Percentiles rank a stretch among this genome's conserved stretches.
Evolutionary conservation across 1,140 invertebrate genomes (phyloP).

Genomic region (Drosophila nasuta): DNA sequence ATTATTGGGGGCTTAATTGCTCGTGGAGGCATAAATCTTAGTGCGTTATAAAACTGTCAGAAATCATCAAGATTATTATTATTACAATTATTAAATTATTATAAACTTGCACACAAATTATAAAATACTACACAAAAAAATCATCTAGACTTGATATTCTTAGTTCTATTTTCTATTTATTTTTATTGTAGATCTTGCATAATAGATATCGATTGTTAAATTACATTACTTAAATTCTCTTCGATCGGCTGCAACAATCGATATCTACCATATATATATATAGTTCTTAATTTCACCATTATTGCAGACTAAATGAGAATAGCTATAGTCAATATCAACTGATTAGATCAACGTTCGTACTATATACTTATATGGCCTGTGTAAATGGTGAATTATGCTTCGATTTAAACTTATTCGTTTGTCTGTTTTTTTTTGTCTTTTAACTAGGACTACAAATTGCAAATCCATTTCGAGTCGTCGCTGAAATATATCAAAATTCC

Average conservation of each 20-base stretch:
- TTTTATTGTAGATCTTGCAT: conserved; percentile 8
- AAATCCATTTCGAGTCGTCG: conserved; percentile 44
- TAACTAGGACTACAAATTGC: conserved; percentile 58
- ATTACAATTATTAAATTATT: conserved; percentile 21
- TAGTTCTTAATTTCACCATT: conserved; percentile 42
- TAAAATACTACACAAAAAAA: conserved; percentile 3
- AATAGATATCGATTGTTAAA: conserved; percentile 11
- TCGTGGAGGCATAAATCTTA: conserved; percentile 37
- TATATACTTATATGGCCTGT: conserved; percentile 50
- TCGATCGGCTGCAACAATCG: conserved; percentile 21
- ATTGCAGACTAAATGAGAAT: conserved; percentile 49
- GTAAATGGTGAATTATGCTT: conserved; percentile 46
- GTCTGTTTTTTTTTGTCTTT: background rate
- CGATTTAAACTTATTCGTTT: conserved; percentile 8
- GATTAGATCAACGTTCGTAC: conserved; percentile 47
- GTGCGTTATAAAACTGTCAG: conserved; percentile 20
- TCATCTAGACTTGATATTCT: conserved; percentile 12
- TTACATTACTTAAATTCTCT: background rate
- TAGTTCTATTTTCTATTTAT: background rate
- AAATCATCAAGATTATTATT: conserved; percentile 16
- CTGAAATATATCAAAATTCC: conserved; percentile 48
- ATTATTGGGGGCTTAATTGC: conserved; percentile 24
- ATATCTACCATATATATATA: conserved; percentile 29
- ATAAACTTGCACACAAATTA: conserved; percentile 11
- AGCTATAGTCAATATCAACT: conserved; percentile 39